Percentiles rank a stretch among this genome's conserved stretches.
phyloP scores from a whole-genome alignment of 2,797 vertebrate species.

The Poeciliopsis presidionis region DNA sequence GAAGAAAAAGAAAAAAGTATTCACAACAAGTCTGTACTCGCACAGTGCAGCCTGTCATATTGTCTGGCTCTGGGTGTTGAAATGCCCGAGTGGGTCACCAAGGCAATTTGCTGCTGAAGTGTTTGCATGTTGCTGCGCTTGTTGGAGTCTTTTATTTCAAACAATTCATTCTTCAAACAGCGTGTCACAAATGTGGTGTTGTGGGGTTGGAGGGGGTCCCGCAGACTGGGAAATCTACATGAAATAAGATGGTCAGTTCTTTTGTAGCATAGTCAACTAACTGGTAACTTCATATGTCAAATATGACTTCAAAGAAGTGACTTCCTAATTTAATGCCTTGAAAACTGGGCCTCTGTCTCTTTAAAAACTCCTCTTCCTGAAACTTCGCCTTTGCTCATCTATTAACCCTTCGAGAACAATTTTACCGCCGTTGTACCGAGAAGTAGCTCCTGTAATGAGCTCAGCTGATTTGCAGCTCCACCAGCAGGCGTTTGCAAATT shows the following conservation, averaged over 20 bases:
- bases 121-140: slow-evolving; percentile 46
- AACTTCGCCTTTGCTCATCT: no score
- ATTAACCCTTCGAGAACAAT: no score
- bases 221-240: slow-evolving; percentile 27
- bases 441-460: no score
- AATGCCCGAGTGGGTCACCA: slow-evolving; percentile 55
- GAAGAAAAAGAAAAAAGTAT: slow-evolving; percentile 47
- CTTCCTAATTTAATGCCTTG: no score
- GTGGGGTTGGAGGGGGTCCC: not conserved
- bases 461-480: no score
- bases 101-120: slow-evolving; percentile 59
- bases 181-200: slow-evolving; percentile 9
- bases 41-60: slow-evolving; percentile 65
- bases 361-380: no score
- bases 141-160: slow-evolving; percentile 44
- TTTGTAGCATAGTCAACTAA: no score
- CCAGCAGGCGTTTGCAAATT: no score
- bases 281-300: no score
- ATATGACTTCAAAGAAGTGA: no score
- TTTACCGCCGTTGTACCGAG: no score
- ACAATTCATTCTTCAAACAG: slow-evolving; percentile 38
- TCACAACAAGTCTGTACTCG: slow-evolving; percentile 65
- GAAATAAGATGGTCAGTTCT: slow-evolving; percentile 25
- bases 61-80: slow-evolving; percentile 60
- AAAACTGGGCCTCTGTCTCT: no score